Percentiles rank a stretch among this genome's conserved stretches.
Evolutionary conservation across 2,797 vertebrate species (phyloP).

Genomic region (Margarornis squamiger): DNA sequence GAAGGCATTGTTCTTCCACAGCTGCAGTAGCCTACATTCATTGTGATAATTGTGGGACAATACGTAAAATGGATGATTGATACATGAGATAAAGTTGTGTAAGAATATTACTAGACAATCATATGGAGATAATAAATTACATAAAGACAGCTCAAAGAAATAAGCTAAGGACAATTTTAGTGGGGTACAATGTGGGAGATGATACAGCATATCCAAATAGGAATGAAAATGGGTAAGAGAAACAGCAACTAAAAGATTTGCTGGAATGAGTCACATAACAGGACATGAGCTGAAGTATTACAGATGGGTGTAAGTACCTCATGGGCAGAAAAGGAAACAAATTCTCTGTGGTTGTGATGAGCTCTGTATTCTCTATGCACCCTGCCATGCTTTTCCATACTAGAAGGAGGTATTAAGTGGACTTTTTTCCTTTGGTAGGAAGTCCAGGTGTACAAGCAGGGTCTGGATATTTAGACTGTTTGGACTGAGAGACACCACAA

Average conservation of each 20-base stretch:
- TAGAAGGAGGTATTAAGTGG: neutral
- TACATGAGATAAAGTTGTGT: constrained; percentile 68
- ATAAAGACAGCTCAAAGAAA: constrained; percentile 35
- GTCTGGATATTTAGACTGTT: neutral
- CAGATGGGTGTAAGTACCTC: neutral
- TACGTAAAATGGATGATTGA: constrained; percentile 61
- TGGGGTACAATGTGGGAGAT: neutral
- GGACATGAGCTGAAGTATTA: neutral
- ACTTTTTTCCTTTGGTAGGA: neutral
- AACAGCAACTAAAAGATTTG: neutral
- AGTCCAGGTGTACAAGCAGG: neutral
- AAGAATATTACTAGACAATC: constrained; percentile 54
- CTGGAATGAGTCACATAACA: neutral
- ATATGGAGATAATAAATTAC: constrained; percentile 61
- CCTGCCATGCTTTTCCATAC: neutral
- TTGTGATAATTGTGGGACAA: constrained; percentile 68
- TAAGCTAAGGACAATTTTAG: constrained; percentile 35
- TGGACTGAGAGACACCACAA: fast-evolving
- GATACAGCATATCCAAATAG: neutral
- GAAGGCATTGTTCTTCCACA: constrained; percentile 69
- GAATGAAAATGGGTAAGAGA: neutral
- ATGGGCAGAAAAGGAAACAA: neutral
- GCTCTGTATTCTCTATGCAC: neutral
- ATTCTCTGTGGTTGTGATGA: neutral
- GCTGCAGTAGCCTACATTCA: constrained; percentile 70